These are phyloP conservation scores for Phenganax stokvisi DNA, from an alignment of 92 coral and sea anemone species.

Conservation along the genomic window DNA sequence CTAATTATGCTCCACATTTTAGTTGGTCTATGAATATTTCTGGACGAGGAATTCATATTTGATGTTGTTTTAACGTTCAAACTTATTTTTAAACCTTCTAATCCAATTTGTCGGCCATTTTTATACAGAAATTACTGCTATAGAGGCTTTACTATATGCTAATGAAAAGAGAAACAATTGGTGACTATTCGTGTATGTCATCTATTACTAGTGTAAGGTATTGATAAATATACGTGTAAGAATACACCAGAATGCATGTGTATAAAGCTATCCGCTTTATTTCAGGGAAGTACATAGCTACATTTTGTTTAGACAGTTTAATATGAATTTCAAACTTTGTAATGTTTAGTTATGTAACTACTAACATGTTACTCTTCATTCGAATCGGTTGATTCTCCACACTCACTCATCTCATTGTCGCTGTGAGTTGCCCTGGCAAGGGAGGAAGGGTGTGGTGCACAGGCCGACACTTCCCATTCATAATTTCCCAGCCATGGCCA, in stretches of 20 bases:
- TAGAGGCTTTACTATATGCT: not conserved
- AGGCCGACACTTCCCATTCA: constrained; percentile 34
- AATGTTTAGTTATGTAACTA: not conserved
- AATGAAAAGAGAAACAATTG: no score
- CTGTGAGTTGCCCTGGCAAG: constrained; percentile 24
- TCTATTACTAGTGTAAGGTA: no score
- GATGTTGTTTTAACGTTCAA: no score
- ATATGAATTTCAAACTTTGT: constrained; percentile 13
- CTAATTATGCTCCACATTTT: not conserved
- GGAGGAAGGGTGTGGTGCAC: constrained; percentile 30
- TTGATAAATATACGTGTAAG: not conserved
- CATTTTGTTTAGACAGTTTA: constrained; percentile 21
- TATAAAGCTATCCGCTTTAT: constrained; percentile 16
- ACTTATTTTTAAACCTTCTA: no score
- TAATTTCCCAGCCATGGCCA: constrained; percentile 31
- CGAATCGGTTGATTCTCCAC: constrained; percentile 19
- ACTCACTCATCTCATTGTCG: constrained; percentile 15
- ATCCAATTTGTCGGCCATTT: not conserved
- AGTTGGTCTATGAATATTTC: constrained; percentile 6
- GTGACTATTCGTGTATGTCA: no score
- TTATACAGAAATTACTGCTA: not conserved
- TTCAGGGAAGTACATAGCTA: constrained; percentile 7
- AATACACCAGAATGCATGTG: constrained; percentile 10
- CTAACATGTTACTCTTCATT: constrained; percentile 10
- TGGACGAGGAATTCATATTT: constrained; percentile 8